Evolutionary conservation across 2,797 vertebrate species (phyloP).

Genomic region (Knipowitschia caucasica): DNA sequence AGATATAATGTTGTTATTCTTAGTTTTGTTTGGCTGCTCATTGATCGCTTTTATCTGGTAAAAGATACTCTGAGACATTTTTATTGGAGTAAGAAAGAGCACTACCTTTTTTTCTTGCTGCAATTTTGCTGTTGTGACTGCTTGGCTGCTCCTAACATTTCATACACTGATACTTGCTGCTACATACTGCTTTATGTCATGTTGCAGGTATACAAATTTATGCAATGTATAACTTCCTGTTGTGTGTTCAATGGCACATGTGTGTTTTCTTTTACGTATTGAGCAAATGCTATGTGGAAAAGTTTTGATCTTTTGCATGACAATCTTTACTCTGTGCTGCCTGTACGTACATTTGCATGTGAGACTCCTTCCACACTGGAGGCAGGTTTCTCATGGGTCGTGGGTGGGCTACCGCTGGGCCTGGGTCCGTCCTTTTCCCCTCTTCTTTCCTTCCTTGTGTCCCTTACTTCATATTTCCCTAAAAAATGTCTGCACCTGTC

Average conservation of each 20-base stretch:
- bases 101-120: slow-evolving; percentile 13
- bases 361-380: slow-evolving; percentile 17
- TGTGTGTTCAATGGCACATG: slow-evolving; percentile 17
- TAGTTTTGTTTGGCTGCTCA: slow-evolving; percentile 10
- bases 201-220: slow-evolving; percentile 1
- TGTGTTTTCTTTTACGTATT: background rate
- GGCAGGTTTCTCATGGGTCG: slow-evolving; percentile 17
- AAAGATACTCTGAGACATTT: slow-evolving; percentile 9
- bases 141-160: slow-evolving; percentile 55
- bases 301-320: slow-evolving; percentile 36
- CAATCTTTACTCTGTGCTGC: slow-evolving; percentile 16
- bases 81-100: background rate
- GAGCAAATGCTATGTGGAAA: background rate
- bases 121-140: slow-evolving; percentile 32
- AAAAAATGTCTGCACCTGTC: slow-evolving; percentile 64
- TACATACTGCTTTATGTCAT: slow-evolving; percentile 31
- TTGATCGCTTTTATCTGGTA: slow-evolving; percentile 25
- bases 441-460: slow-evolving; percentile 73
- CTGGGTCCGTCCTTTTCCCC: slow-evolving; percentile 62
- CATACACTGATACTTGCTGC: slow-evolving; percentile 35
- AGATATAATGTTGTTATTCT: background rate
- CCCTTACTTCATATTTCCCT: slow-evolving; percentile 71
- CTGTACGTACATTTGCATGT: slow-evolving; percentile 49
- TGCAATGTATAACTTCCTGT: background rate
- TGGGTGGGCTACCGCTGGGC: slow-evolving; percentile 19